phyloP scores from a whole-genome alignment of 2,797 vertebrate genomes.

The Cynopterus sphinx region DNA sequence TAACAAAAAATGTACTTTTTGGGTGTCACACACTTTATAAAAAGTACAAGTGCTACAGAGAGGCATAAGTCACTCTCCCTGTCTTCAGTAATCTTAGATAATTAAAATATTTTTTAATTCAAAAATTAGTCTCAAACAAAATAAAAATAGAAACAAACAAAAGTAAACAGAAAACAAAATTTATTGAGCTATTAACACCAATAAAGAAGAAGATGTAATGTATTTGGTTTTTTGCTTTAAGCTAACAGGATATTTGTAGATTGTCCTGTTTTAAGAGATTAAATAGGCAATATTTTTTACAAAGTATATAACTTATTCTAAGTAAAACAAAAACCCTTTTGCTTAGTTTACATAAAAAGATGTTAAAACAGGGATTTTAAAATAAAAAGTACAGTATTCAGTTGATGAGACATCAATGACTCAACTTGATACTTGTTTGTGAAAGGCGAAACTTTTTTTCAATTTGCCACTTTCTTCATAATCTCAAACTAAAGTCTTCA shows the following conservation, averaged over 20 bases:
- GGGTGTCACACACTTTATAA: not conserved
- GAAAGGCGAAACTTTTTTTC: not conserved
- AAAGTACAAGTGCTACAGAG: not conserved
- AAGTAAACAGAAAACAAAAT: not conserved
- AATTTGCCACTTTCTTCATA: not conserved
- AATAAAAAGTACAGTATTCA: not conserved
- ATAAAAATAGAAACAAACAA: not conserved
- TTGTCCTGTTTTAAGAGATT: not conserved
- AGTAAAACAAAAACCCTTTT: not conserved
- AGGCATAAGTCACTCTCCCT: not conserved
- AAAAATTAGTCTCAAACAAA: not conserved
- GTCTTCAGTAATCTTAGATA: not conserved
- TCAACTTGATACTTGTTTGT: not conserved
- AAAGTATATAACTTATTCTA: not conserved
- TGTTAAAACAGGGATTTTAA: not conserved
- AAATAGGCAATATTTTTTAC: not conserved
- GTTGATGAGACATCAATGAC: not conserved
- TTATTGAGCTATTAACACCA: not conserved
- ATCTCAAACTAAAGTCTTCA: not conserved
- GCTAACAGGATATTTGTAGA: not conserved
- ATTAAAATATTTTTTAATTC: not conserved
- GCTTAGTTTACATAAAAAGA: not conserved
- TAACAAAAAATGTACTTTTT: not conserved
- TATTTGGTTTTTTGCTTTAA: not conserved
- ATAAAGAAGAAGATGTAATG: not conserved